Conservation (phyloP, 64 coral and sea anemone species). For the Pocillopora damicornis region DNA sequence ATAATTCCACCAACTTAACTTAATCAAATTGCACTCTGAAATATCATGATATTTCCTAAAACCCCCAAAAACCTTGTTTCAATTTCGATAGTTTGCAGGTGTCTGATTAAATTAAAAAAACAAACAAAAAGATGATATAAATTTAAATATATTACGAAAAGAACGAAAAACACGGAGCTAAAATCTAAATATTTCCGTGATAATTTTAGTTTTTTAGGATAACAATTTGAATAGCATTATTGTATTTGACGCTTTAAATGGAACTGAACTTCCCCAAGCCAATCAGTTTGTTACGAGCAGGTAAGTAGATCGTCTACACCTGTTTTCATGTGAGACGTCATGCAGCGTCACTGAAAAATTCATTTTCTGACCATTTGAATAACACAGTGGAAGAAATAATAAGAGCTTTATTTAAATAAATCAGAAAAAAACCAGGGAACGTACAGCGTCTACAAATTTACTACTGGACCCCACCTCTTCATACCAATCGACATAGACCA, state of each 20-base stretch:
- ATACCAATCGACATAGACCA: too few species aligned
- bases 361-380: too few species aligned
- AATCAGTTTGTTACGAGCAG: background rate
- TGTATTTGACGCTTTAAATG: background rate
- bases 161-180: background rate
- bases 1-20: too few species aligned
- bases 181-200: background rate
- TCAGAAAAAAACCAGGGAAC: background rate
- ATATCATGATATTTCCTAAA: too few species aligned
- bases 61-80: too few species aligned
- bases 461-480: too few species aligned
- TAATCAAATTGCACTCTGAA: too few species aligned
- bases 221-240: background rate
- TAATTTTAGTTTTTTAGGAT: background rate
- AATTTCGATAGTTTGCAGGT: too few species aligned
- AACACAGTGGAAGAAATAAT: background rate
- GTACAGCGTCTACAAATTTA: too few species aligned
- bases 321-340: background rate
- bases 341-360: background rate
- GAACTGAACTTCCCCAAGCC: background rate
- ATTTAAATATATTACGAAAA: background rate
- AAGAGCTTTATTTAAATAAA: background rate
- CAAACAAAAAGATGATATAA: background rate
- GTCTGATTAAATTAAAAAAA: background rate
- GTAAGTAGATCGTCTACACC: background rate